Base-by-base conservation (phyloP, 2,797 vertebrate species). In the Synanceia verrucosa region DNA sequence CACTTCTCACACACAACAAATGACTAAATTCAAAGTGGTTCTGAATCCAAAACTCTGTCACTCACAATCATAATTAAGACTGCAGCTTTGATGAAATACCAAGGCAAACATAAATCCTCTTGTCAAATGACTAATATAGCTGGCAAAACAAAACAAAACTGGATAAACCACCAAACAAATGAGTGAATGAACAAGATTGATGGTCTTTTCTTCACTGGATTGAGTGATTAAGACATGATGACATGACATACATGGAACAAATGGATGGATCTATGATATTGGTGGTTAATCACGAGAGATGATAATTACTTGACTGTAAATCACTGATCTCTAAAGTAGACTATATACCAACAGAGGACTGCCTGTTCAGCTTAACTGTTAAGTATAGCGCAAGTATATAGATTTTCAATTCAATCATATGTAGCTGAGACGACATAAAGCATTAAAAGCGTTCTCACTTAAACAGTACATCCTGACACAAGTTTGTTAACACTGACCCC, bases 241-340 rank as follows among this genome's bases (percentile, higher is more conserved):
- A 66, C 47, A 68, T 78, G 64, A 82, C 72, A 73, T 69, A 58
- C 46, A 48, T 76, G 63, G 29, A 71, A 70, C 14, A 73, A 60
- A 56, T 34, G 65, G 69, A 73, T 76, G 39, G 60, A 56, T 66
- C 64, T 53, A 43, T 33, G 48, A 55, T 66, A 65, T 73, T 53
- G 68, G 63, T 33, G 29, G 36, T 28, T 70, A n/a, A 51, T 67
- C 19, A 56, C 6, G 41, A 36, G 26, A 47, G 9, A 63, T 37
- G 24, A 55, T 2, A 23, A 52, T 57, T 36, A 64, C 12, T n/a
- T n/a, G n/a, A n/a, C n/a, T n/a, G n/a, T 6, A 34, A 52, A 9
- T n/a, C 2, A 33, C 9, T 56, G 24, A 19, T 46, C 10, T 36
- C 18, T 47, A 31, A 24, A 53, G 16, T 10, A 3, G 2, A 36